Conservation (phyloP, 1,140 invertebrate species). For the Diorhabda elongata region DNA sequence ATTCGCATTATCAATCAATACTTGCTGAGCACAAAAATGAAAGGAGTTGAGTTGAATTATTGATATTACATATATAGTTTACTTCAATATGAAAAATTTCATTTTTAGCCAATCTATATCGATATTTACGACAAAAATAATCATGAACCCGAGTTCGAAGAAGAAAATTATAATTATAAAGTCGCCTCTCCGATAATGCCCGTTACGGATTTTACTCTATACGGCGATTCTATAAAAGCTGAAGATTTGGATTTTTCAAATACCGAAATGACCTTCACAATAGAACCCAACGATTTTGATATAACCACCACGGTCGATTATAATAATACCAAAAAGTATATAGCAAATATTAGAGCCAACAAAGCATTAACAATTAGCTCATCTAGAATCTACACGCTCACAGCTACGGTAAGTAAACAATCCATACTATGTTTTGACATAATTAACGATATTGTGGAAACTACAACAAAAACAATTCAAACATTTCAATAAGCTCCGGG, state of each 20-base stretch:
- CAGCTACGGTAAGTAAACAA: conserved; percentile 26
- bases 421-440: too few relatives aligned
- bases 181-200: conserved; percentile 35
- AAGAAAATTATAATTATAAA: conserved; percentile 22
- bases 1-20: background rate
- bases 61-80: background rate
- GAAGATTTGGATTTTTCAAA: conserved; percentile 36
- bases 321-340: conserved; percentile 20
- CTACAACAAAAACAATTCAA: too few relatives aligned
- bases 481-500: too few relatives aligned
- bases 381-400: conserved; percentile 22
- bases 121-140: conserved; percentile 21
- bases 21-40: background rate
- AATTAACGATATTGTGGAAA: too few relatives aligned
- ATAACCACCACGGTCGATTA: conserved; percentile 2
- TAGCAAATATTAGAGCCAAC: conserved; percentile 17
- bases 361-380: conserved; percentile 8
- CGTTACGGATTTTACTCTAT: conserved; percentile 24
- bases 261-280: conserved; percentile 25
- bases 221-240: conserved; percentile 25
- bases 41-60: background rate
- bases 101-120: too few relatives aligned
- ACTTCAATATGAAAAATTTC: background rate
- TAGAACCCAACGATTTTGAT: conserved; percentile 24
- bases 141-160: conserved; percentile 15